Evolutionary conservation across 2,888 invertebrate species (phyloP).

Genomic region (Geophilus truncorum): DNA sequence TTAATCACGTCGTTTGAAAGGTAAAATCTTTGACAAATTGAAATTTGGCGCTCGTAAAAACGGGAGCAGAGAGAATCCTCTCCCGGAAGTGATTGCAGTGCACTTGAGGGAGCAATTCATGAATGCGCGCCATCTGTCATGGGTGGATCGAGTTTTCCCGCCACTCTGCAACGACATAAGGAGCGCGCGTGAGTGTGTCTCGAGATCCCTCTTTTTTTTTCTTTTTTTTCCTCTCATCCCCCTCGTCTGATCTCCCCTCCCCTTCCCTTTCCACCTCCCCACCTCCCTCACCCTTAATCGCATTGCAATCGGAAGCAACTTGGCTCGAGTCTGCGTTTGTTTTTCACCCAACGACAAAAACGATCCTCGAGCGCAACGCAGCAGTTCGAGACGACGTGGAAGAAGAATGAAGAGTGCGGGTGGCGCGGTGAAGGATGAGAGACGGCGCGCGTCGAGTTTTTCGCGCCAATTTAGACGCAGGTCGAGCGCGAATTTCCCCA

Average conservation of each 20-base stretch:
- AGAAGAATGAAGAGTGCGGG: background rate
- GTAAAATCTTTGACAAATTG: constrained; percentile 22
- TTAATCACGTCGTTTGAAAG: background rate
- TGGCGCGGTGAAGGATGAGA: background rate
- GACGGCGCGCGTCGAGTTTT: background rate
- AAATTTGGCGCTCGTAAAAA: background rate
- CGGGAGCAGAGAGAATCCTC: background rate
- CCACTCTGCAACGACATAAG: background rate
- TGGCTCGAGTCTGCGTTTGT: constrained; percentile 23
- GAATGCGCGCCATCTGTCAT: constrained; percentile 22
- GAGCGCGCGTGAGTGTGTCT: background rate
- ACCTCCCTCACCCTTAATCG: background rate
- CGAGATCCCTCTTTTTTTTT: background rate
- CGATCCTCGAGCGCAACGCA: background rate
- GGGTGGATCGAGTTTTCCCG: constrained; percentile 21
- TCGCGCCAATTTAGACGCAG: constrained; percentile 14
- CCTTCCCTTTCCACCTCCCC: background rate
- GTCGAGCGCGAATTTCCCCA: background rate
- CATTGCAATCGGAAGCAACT: constrained; percentile 17
- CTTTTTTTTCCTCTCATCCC: background rate
- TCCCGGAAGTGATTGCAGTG: constrained; percentile 12
- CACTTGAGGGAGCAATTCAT: constrained; percentile 27
- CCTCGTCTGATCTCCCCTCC: background rate
- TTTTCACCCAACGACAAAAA: constrained; percentile 19
- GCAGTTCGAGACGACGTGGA: background rate